Conservation (phyloP, 92 coral and sea anemone species). For the Bergia sp. region DNA sequence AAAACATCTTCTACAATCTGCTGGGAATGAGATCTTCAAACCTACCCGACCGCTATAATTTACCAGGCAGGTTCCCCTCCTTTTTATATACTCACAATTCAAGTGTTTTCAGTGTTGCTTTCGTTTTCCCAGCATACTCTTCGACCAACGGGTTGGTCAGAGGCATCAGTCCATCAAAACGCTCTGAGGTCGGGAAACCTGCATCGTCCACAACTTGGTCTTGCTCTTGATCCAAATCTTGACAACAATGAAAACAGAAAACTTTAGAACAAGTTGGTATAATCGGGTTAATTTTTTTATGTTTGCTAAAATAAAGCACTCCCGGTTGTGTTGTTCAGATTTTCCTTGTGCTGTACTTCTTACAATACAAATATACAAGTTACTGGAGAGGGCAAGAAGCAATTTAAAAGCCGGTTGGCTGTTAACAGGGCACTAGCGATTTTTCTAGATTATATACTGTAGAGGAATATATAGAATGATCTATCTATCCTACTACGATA, state of each 20-base stretch:
- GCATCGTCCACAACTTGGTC: not conserved
- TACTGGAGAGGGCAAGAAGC: too few relatives aligned
- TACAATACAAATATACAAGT: too few relatives aligned
- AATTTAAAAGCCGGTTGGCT: too few relatives aligned
- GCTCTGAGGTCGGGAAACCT: not conserved
- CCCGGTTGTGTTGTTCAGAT: not conserved
- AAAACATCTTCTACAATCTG: too few relatives aligned
- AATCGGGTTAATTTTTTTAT: not conserved
- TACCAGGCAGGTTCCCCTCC: not conserved
- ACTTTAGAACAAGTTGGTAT: not conserved
- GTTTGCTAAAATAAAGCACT: not conserved
- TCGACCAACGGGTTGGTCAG: not conserved
- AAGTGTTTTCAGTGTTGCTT: slow-evolving; percentile 15
- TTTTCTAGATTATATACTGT: too few relatives aligned
- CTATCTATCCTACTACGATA: too few relatives aligned
- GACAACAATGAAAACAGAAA: not conserved
- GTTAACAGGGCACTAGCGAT: too few relatives aligned
- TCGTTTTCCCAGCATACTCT: slow-evolving; percentile 27
- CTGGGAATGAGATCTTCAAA: too few relatives aligned
- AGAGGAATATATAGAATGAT: too few relatives aligned
- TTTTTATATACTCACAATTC: slow-evolving; percentile 17
- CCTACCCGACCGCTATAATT: too few relatives aligned
- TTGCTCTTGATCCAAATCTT: not conserved
- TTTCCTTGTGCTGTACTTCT: not conserved
- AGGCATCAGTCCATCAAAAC: slow-evolving; percentile 40